A percentile compares a stretch with the other conserved stretches of the same genome.
phyloP scores from a whole-genome alignment of 1,140 invertebrate species.

The Temnothorax curvispinosus region DNA sequence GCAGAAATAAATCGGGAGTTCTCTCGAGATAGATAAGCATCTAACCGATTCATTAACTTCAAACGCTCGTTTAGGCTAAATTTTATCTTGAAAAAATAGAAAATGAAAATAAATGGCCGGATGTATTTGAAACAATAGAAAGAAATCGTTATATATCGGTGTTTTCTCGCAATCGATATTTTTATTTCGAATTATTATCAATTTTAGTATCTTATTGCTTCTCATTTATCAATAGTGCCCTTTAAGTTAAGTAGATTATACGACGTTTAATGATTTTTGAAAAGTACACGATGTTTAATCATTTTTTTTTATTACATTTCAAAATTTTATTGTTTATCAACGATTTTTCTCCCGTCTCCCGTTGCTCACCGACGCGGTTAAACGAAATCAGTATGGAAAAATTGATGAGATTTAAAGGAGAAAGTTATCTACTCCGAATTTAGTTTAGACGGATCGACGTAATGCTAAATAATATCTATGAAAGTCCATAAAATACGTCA shows the following conservation, averaged over 20 bases:
- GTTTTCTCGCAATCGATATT: background rate
- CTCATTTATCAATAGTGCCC: background rate
- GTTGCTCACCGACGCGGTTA: background rate
- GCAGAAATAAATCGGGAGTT: background rate
- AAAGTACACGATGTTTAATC: background rate
- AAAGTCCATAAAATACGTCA: background rate
- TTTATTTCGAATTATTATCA: background rate
- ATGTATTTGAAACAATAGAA: background rate
- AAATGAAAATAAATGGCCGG: background rate
- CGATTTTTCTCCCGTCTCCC: background rate
- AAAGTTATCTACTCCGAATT: background rate
- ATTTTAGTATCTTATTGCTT: background rate
- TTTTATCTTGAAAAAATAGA: background rate
- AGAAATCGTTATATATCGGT: background rate
- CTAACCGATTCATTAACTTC: background rate
- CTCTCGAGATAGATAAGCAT: background rate
- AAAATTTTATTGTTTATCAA: too few species aligned
- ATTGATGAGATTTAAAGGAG: constrained; percentile 1
- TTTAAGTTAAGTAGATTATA: background rate
- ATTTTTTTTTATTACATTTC: background rate
- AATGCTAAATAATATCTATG: background rate
- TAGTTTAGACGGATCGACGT: background rate
- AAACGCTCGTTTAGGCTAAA: background rate
- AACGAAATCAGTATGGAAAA: background rate
- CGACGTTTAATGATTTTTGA: background rate